phyloP scores from a whole-genome alignment of 2,797 vertebrate species.

The Lemur catta region DNA sequence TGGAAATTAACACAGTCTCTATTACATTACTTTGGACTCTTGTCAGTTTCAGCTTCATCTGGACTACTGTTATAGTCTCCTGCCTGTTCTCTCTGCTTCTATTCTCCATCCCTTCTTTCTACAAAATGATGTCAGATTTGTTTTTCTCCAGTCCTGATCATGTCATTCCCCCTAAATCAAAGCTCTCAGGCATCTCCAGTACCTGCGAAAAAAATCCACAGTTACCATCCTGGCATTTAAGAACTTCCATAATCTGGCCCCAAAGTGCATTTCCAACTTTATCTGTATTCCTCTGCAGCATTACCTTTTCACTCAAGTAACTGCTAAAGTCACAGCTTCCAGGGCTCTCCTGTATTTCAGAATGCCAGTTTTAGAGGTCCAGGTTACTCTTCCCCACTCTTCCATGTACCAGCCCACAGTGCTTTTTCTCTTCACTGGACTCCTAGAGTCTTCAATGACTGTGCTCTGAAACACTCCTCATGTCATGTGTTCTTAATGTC shows the following conservation, averaged over 20 bases:
- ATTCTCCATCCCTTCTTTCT: not conserved
- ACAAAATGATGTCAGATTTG: not conserved
- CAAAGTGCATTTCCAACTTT: not conserved
- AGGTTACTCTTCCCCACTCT: not conserved
- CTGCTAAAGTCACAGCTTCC: not conserved
- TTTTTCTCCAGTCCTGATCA: not conserved
- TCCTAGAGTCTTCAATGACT: not conserved
- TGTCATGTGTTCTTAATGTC: not conserved
- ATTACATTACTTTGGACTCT: not conserved
- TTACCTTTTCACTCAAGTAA: not conserved
- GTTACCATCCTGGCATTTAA: not conserved
- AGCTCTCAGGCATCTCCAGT: not conserved
- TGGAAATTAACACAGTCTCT: not conserved
- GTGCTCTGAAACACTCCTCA: not conserved
- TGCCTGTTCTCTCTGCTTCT: not conserved
- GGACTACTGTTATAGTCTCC: not conserved
- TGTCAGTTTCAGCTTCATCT: not conserved
- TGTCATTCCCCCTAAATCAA: not conserved
- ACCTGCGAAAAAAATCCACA: not conserved
- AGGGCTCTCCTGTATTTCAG: not conserved
- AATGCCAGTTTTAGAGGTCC: not conserved
- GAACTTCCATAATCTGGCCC: not conserved
- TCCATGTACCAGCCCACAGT: not conserved
- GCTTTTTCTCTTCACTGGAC: not conserved
- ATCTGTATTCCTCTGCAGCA: not conserved